Evolutionary conservation across 53 echinoderm and acorn worm genomes (phyloP).

Genomic region (Zoroaster sp.): DNA sequence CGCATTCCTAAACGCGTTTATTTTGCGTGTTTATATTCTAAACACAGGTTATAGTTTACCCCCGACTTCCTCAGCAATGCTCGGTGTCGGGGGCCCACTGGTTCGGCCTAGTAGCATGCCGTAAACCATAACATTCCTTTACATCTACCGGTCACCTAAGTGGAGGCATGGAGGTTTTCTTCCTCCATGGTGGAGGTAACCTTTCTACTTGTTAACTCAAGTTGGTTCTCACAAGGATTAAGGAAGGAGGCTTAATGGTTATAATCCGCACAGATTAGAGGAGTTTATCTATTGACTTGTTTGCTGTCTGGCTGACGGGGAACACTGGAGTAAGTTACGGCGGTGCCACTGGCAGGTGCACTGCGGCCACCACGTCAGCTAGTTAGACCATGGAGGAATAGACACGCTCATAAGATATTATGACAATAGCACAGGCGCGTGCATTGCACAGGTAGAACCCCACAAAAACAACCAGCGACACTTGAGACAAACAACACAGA

Average conservation of each 20-base stretch:
- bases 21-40: no score
- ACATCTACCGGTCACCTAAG: neutral
- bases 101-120: no score
- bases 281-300: neutral
- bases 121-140: neutral
- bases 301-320: neutral
- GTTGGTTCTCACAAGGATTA: slow-evolving; percentile 5
- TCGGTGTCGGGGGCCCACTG: no score
- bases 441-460: neutral
- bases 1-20: no score
- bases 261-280: neutral
- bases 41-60: no score
- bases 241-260: neutral
- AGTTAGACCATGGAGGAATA: neutral
- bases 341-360: neutral
- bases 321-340: neutral
- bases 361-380: no score
- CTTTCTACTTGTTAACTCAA: neutral
- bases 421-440: slow-evolving; percentile 20
- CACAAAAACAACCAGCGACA: neutral
- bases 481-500: slow-evolving; percentile 5
- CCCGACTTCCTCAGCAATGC: no score
- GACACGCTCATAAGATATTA: neutral
- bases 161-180: neutral
- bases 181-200: no score